These are phyloP conservation scores for Serranus cabrilla DNA, from an alignment of 2,797 vertebrate genomes.

Conservation along the genomic window DNA sequence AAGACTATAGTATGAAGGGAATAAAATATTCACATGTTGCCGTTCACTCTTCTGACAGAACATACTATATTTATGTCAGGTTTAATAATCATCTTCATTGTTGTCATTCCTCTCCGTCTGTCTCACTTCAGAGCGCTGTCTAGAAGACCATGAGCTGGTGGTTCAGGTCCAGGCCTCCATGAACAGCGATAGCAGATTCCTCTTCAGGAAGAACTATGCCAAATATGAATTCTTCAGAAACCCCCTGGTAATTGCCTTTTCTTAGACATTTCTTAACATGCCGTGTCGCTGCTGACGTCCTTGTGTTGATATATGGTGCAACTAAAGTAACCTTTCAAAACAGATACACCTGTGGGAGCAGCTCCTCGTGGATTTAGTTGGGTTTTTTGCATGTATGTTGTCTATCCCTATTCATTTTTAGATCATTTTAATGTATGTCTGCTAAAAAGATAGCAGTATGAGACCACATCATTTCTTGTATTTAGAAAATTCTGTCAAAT, in stretches of 20 bases:
- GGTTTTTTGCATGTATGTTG: background rate
- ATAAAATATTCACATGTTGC: background rate
- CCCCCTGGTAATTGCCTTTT: slow-evolving; percentile 87
- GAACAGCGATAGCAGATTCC: slow-evolving; percentile 94
- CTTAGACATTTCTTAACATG: slow-evolving; percentile 12
- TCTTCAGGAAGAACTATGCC: slow-evolving; percentile 99
- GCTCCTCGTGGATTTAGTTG: background rate
- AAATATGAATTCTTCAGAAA: slow-evolving; percentile 99
- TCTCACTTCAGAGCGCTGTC: slow-evolving; percentile 89
- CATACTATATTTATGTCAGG: background rate
- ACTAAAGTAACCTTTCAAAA: background rate
- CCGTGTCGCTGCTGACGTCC: background rate
- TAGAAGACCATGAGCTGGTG: slow-evolving; percentile 97
- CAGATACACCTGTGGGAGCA: background rate
- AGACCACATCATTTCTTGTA: background rate
- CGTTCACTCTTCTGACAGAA: background rate
- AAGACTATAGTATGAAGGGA: background rate
- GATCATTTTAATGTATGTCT: background rate
- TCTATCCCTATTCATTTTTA: background rate
- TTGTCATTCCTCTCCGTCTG: background rate
- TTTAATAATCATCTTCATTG: background rate
- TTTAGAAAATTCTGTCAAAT: background rate
- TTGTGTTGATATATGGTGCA: slow-evolving; percentile 34
- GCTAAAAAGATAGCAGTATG: background rate
- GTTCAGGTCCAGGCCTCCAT: slow-evolving; percentile 93